Evolutionary conservation across 2,888 invertebrate genomes (phyloP), one percentile per base, ranked within the genome.

Genomic region (Idaea straminata): DNA sequence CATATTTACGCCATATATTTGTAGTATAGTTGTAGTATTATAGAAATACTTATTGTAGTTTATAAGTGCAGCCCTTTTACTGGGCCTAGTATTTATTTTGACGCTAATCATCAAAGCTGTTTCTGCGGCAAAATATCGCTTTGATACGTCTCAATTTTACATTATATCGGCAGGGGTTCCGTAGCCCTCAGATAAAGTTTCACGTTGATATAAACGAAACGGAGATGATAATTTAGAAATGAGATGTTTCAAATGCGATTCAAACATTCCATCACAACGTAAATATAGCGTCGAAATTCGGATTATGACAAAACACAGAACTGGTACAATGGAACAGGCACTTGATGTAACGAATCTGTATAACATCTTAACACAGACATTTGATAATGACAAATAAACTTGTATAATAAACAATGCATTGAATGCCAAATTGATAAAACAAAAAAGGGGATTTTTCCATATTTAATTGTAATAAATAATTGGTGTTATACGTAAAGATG

Each of bases 1-100:
- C 86, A 86, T 83, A 87, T 87, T 87, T 85, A 87, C 76, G 82
- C 83, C 76, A 74, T 85, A 80, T 83, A 80, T 82, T 82, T 78
- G 78, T 86, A 88, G 83, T 75, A 73, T 88, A 89, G 83, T 74
- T 25, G 74, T 84, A 86, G 84, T 76, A 74, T 70, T 69, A 78
- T 86, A 83, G 78, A 75, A 76, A 80, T 81, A 80, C 76, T 76
- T 80, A 81, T 80, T 78, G 67, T 83, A 83, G 82, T 69, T 71
- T 66, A 10, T 86, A 88, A 85, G 85, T 77, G 77, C 81, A 77
- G 82, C 83, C 84, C 84, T 77, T 86, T 79, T 86, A 83, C 80
- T 79, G 83, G 83, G 80, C 74, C 60, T 76, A 70, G 66, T 64
- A n/a, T 75, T 74, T 74, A 74, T 71, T 74, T 80, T 74, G 61